phyloP scores from a whole-genome alignment of 2,113 vertebrate species.

The Tenrec ecaudatus region DNA sequence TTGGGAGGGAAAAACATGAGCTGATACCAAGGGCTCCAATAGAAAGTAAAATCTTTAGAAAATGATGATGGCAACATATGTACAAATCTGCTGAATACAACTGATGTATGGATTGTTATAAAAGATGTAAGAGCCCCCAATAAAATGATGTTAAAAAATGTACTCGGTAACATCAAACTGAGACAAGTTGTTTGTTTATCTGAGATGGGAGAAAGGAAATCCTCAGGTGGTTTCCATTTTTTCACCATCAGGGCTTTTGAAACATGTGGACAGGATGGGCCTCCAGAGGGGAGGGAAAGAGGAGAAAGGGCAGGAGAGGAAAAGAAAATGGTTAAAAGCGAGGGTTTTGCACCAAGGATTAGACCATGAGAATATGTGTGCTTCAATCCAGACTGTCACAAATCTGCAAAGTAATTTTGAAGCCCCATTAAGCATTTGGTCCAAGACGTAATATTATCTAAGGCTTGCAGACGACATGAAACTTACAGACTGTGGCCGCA shows the following conservation, averaged over 20 bases:
- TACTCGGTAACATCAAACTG: constrained; percentile 8
- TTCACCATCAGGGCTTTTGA: constrained; percentile 39
- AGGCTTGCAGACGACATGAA: constrained; percentile 31
- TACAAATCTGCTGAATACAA: too few species aligned
- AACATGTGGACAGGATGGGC: neutral
- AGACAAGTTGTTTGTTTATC: constrained; percentile 66
- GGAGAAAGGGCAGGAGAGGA: constrained; percentile 31
- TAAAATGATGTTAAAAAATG: too few species aligned
- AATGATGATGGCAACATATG: too few species aligned
- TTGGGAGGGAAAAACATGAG: too few species aligned
- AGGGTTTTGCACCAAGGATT: neutral
- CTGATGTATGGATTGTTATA: too few species aligned
- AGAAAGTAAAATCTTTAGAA: too few species aligned
- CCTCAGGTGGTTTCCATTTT: constrained; percentile 70
- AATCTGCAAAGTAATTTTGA: constrained; percentile 64
- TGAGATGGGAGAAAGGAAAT: constrained; percentile 65
- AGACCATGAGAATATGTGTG: constrained; percentile 44
- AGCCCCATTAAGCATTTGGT: constrained; percentile 40
- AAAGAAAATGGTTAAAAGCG: constrained; percentile 64
- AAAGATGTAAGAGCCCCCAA: too few species aligned
- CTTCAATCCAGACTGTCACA: constrained; percentile 48
- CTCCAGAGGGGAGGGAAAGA: neutral
- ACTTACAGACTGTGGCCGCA: constrained; percentile 34
- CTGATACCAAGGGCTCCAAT: too few species aligned
- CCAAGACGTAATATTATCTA: constrained; percentile 53